Conservation (phyloP, 2,113 vertebrate species). For the Oxygymnocypris stewartii region DNA sequence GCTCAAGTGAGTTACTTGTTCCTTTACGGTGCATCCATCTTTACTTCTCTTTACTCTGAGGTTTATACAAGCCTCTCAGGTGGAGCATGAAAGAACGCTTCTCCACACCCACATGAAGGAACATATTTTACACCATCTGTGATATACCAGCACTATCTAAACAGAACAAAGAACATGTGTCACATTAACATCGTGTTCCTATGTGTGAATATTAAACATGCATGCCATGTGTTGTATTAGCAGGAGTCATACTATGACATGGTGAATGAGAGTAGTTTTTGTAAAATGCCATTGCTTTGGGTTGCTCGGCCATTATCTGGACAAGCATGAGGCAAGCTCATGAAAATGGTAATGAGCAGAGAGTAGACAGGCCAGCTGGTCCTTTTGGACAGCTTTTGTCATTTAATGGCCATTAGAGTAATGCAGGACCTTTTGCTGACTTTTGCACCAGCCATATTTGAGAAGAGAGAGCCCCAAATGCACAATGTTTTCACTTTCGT, state of each 20-base stretch:
- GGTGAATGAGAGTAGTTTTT: constrained; percentile 26
- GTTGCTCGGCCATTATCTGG: constrained; percentile 26
- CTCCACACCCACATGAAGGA: not conserved
- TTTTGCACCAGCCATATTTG: constrained; percentile 28
- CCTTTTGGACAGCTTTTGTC: constrained; percentile 42
- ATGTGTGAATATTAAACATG: not conserved
- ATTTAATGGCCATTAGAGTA: constrained; percentile 48
- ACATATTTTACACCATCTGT: not conserved
- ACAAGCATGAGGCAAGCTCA: constrained; percentile 40
- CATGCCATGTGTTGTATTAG: constrained; percentile 19
- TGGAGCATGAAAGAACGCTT: constrained; percentile 5
- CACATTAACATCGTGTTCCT: not conserved
- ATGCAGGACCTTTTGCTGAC: constrained; percentile 45
- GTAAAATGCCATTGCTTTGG: constrained; percentile 37
- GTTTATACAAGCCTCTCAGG: constrained; percentile 3
- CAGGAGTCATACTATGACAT: not conserved
- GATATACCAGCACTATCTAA: not conserved
- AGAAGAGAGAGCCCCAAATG: constrained; percentile 28
- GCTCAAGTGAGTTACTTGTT: constrained; percentile 2
- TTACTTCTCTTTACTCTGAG: constrained; percentile 7
- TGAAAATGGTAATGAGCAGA: constrained; percentile 37
- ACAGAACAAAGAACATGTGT: not conserved
- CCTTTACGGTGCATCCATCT: constrained; percentile 11
- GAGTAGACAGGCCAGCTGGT: constrained; percentile 34
- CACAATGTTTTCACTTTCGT: not conserved